phyloP scores from a whole-genome alignment of 2,888 invertebrate genomes.

The Clusia tigrina region DNA sequence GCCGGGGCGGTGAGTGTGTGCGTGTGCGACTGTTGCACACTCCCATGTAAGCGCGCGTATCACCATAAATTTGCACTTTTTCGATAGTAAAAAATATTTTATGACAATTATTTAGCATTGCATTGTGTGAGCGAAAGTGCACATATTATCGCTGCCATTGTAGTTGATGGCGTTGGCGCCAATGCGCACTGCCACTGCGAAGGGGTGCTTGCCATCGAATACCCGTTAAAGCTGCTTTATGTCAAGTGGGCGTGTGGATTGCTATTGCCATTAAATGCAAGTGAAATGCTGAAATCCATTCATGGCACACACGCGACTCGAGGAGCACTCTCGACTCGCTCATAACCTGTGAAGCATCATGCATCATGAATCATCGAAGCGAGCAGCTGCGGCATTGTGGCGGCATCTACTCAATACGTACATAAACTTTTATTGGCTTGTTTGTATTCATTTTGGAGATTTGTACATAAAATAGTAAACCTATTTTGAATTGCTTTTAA shows the following conservation, averaged over 20 bases:
- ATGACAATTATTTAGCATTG: constrained; percentile 3
- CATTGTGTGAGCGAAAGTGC: constrained; percentile 14
- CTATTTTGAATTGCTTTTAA: not conserved
- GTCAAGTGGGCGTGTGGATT: constrained; percentile 54
- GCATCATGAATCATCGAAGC: too few relatives aligned
- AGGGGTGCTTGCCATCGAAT: constrained; percentile 34
- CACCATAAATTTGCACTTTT: constrained; percentile 6
- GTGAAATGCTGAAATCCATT: not conserved
- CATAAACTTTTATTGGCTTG: not conserved
- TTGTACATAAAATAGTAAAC: not conserved
- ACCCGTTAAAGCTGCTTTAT: constrained; percentile 41
- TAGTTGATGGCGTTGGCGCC: not conserved
- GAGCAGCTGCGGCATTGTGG: too few relatives aligned
- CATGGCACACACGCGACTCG: not conserved
- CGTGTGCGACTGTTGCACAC: constrained; percentile 2
- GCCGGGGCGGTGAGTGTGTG: not conserved
- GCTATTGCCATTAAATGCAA: constrained; percentile 46
- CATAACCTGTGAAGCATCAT: not conserved
- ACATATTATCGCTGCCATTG: not conserved
- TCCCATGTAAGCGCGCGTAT: not conserved
- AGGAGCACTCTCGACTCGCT: too few relatives aligned
- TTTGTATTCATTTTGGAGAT: not conserved
- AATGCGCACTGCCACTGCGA: not conserved
- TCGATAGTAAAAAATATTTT: constrained; percentile 5
- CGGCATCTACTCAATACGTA: not conserved